phyloP scores from a whole-genome alignment of 1,140 invertebrate species.

The Brachionus rubens region DNA sequence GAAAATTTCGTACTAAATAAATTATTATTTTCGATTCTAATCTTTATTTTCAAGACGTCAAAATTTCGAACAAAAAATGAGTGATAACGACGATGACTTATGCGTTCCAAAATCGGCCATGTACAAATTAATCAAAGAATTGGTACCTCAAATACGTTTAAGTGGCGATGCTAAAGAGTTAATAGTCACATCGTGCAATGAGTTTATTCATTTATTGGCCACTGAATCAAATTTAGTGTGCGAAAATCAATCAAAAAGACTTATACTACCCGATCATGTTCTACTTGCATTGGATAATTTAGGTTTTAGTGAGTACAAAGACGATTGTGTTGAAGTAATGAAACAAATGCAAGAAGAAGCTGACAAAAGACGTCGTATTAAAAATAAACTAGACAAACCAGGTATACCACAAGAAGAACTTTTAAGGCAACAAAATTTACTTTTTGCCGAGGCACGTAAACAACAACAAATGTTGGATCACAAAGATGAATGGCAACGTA shows the following conservation, averaged over 20 bases:
- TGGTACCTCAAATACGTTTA: not conserved
- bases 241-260: constrained; percentile 36
- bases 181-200: constrained; percentile 36
- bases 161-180: constrained; percentile 41
- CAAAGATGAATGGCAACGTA: constrained; percentile 5
- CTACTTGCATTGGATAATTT: constrained; percentile 78
- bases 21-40: too few species aligned
- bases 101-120: constrained; percentile 39
- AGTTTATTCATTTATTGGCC: constrained; percentile 33
- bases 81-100: constrained; percentile 38
- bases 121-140: constrained; percentile 42
- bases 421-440: constrained; percentile 19
- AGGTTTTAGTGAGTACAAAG: constrained; percentile 85
- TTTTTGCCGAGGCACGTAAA: constrained; percentile 25
- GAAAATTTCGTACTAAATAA: too few species aligned
- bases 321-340: constrained; percentile 78
- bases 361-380: not conserved
- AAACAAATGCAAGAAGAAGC: constrained; percentile 38
- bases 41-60: too few species aligned
- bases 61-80: too few species aligned
- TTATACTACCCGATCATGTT: constrained; percentile 47
- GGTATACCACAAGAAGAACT: constrained; percentile 33
- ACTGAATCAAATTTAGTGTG: constrained; percentile 15
- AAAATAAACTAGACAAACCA: constrained; percentile 13
- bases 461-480: constrained; percentile 27